These are phyloP conservation scores for Iselma pallidipennis DNA, from an alignment of 2,888 invertebrate genomes.

Conservation along the genomic window DNA sequence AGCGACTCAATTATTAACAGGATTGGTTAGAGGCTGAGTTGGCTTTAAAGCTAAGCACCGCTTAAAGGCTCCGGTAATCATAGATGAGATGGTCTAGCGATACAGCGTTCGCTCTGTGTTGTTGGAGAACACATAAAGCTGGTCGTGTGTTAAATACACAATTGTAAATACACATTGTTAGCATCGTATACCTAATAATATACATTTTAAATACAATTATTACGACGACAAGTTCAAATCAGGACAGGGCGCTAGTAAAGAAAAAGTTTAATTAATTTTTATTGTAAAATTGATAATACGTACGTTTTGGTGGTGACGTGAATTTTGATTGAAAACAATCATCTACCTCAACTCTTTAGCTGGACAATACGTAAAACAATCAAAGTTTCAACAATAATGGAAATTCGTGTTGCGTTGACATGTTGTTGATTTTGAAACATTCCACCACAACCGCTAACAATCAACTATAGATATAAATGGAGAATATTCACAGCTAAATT, in stretches of 20 bases:
- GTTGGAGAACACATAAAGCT: conserved; percentile 12
- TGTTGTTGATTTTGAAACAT: conserved; percentile 19
- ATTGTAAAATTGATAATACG: conserved; percentile 9
- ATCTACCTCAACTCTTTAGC: not conserved
- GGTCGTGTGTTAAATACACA: conserved; percentile 30
- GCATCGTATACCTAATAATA: not conserved
- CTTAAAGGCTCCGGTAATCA: conserved; percentile 28
- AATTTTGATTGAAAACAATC: conserved; percentile 22
- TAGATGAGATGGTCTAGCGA: conserved; percentile 20
- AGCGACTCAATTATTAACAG: conserved; percentile 34
- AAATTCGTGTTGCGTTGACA: conserved; percentile 19
- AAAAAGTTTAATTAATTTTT: conserved; percentile 14
- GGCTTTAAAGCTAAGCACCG: conserved; percentile 30
- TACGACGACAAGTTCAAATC: too few species aligned
- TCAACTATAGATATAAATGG: too few species aligned
- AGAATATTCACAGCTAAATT: too few species aligned
- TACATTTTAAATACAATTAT: too few species aligned
- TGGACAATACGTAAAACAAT: conserved; percentile 13
- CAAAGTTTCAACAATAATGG: conserved; percentile 18
- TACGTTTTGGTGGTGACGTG: not conserved
- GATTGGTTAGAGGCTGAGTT: conserved; percentile 27
- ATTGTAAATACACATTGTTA: not conserved
- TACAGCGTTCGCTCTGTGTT: conserved; percentile 16
- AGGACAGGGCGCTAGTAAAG: not conserved
- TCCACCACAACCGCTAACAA: not conserved